Evolutionary conservation across 2,797 vertebrate species (phyloP).

Genomic region (Eutrigla gurnardus): DNA sequence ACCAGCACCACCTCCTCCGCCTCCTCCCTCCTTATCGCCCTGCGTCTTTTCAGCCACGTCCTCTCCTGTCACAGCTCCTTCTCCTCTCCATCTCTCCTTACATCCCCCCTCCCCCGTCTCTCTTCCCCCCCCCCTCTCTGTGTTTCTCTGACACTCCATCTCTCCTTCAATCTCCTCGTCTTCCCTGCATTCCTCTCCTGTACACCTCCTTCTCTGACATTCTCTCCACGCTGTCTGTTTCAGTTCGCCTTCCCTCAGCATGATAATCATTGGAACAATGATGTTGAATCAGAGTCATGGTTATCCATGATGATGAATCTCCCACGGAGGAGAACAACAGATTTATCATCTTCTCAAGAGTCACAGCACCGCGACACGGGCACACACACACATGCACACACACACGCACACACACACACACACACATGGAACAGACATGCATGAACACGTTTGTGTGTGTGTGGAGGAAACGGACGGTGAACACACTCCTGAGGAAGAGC

Average conservation of each 20-base stretch:
- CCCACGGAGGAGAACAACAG: conserved; percentile 39
- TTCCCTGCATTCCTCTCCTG: conserved; percentile 42
- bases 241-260: conserved; percentile 37
- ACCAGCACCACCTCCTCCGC: conserved; percentile 23
- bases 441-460: conserved; percentile 1
- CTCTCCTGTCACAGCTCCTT: conserved; percentile 61
- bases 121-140: background rate
- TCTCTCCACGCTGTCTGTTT: conserved; percentile 45
- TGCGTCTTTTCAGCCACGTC: conserved; percentile 55
- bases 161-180: conserved; percentile 50
- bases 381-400: conserved; percentile 45
- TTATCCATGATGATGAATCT: conserved; percentile 65
- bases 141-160: conserved; percentile 55
- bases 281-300: conserved; percentile 63
- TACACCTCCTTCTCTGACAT: conserved; percentile 41
- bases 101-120: background rate
- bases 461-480: conserved; percentile 1
- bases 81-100: conserved; percentile 47
- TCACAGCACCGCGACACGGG: conserved; percentile 39
- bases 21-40: conserved; percentile 50
- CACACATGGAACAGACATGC: conserved; percentile 43
- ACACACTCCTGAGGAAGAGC: background rate
- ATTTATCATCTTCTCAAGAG: conserved; percentile 58
- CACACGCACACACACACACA: conserved; percentile 35
- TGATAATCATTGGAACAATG: conserved; percentile 64